Percentiles rank a stretch among this genome's conserved stretches.
Evolutionary conservation across 1,140 invertebrate species (phyloP).

Genomic region (Adoxophyes honmai): DNA sequence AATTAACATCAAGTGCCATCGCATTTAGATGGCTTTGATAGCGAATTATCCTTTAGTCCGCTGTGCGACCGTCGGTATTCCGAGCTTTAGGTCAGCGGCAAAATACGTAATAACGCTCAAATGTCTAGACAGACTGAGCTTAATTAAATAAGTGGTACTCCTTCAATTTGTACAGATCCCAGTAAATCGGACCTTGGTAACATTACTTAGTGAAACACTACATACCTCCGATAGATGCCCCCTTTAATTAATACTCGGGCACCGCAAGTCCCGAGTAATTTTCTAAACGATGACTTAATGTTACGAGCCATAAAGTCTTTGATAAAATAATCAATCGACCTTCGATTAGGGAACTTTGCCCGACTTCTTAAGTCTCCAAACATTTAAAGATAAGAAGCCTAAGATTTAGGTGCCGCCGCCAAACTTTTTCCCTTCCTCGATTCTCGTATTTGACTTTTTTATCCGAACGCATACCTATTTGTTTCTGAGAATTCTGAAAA

Average conservation of each 20-base stretch:
- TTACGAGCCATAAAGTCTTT: constrained; percentile 1
- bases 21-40: neutral
- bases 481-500: too few relatives aligned
- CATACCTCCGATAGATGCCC: too few relatives aligned
- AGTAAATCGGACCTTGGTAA: neutral
- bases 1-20: too few relatives aligned
- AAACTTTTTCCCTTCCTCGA: neutral
- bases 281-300: too few relatives aligned
- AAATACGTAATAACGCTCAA: constrained; percentile 3
- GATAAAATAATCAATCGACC: constrained; percentile 7
- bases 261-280: too few relatives aligned
- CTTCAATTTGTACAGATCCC: neutral
- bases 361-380: constrained; percentile 1
- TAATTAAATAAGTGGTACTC: constrained; percentile 13
- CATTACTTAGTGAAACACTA: neutral
- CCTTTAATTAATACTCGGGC: too few relatives aligned
- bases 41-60: neutral
- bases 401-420: neutral
- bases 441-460: too few relatives aligned
- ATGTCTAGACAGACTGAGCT: neutral
- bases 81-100: neutral
- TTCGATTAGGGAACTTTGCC: constrained; percentile 5
- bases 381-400: constrained; percentile 6
- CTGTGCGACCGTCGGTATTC: neutral
- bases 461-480: too few relatives aligned